Conservation (phyloP, 2,797 vertebrate genomes). For the Acrossocheilus fasciatus region DNA sequence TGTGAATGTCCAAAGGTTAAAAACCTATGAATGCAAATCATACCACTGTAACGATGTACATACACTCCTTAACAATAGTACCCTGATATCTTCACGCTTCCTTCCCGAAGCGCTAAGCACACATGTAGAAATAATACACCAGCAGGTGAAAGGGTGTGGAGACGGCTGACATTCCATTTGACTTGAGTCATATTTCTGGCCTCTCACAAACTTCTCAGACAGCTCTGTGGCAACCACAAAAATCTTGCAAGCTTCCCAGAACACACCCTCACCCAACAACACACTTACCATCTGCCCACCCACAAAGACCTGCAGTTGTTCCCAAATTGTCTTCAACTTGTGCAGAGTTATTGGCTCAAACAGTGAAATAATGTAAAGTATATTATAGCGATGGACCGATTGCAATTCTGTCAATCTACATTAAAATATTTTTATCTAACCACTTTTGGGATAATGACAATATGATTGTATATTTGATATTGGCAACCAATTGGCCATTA, state of each 20-base stretch:
- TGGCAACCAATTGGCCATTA: background rate
- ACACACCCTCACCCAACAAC: constrained; percentile 52
- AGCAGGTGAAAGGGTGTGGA: constrained; percentile 68
- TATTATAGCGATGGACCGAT: background rate
- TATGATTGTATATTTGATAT: background rate
- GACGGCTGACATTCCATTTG: constrained; percentile 60
- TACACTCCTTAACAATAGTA: background rate
- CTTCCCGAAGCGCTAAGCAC: constrained; percentile 59
- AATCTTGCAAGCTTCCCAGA: constrained; percentile 52
- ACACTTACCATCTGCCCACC: constrained; percentile 57
- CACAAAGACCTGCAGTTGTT: constrained; percentile 60
- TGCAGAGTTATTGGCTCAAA: background rate
- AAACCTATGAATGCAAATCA: constrained; percentile 42
- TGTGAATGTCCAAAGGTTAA: background rate
- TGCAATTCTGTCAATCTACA: background rate
- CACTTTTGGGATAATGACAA: background rate
- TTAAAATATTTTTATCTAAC: background rate
- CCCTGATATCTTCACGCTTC: constrained; percentile 60
- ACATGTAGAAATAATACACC: constrained; percentile 59
- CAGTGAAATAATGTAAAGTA: background rate
- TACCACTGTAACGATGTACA: constrained; percentile 8
- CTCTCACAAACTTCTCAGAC: constrained; percentile 54
- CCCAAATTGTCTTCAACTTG: constrained; percentile 28
- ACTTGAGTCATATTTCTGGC: constrained; percentile 60
- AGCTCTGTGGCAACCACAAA: constrained; percentile 53